A percentile compares a stretch with the other conserved stretches of the same genome.
Evolutionary conservation across 1,140 invertebrate species (phyloP).

Genomic region (Coenobita brevimanus): DNA sequence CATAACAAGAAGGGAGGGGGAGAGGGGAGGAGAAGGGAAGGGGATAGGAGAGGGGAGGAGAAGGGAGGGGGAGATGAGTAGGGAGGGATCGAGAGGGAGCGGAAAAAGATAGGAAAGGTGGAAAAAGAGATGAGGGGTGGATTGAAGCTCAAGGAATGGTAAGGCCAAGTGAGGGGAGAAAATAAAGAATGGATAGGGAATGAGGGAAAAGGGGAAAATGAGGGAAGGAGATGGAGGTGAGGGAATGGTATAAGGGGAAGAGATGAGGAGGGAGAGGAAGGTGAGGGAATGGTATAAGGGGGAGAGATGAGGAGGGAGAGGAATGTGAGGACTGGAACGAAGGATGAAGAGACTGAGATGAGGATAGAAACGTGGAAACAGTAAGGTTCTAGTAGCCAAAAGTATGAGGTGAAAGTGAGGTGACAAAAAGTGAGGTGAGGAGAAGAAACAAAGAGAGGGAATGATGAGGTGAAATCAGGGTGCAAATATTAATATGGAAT

Average conservation of each 20-base stretch:
- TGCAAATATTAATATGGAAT: background rate
- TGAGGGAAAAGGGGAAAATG: background rate
- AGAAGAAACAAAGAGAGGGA: background rate
- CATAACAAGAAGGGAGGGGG: background rate
- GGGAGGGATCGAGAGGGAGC: background rate
- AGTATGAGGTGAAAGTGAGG: no score
- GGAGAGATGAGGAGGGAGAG: no score
- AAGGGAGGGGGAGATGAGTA: background rate
- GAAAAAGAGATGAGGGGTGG: background rate
- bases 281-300: no score
- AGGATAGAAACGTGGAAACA: no score
- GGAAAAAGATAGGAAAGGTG: no score
- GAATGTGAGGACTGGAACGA: no score
- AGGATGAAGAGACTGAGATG: no score
- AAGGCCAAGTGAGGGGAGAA: background rate
- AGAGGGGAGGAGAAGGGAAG: background rate
- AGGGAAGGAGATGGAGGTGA: background rate
- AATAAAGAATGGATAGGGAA: background rate
- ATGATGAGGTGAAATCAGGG: background rate
- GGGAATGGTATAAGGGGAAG: background rate
- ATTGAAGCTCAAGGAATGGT: background rate
- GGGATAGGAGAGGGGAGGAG: background rate
- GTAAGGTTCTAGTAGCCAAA: no score
- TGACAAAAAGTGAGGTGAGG: no score
- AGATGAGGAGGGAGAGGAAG: no score